These are phyloP conservation scores for Clarias fuscus DNA, from an alignment of 2,797 vertebrate genomes.

Conservation along the genomic window DNA sequence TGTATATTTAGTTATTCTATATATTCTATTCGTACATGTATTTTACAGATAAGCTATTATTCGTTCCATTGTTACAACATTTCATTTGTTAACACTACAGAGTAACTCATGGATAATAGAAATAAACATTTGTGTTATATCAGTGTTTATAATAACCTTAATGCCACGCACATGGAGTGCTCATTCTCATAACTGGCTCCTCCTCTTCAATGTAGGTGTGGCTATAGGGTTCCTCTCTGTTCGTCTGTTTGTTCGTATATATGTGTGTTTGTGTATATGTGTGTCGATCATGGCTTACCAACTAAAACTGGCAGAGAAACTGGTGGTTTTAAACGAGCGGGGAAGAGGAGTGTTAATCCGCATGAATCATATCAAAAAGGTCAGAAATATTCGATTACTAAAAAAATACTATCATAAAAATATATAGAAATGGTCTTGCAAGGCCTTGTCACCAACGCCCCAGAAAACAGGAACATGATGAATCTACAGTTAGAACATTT, in stretches of 20 bases:
- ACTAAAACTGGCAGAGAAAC: constrained; percentile 90
- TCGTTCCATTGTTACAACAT: neutral
- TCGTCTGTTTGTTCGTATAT: neutral
- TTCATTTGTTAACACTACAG: neutral
- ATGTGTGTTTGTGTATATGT: constrained; percentile 2
- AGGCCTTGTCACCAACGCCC: neutral
- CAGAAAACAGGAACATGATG: constrained; percentile 10
- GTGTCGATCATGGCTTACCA: constrained; percentile 79
- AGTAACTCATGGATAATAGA: neutral
- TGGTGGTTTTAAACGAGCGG: constrained; percentile 87
- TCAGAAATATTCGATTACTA: constrained; percentile 58
- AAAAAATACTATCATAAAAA: neutral
- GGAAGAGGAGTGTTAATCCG: constrained; percentile 86
- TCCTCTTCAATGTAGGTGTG: neutral
- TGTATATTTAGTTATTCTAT: neutral
- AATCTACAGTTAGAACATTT: neutral
- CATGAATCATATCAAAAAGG: constrained; percentile 94
- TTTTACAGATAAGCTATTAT: neutral
- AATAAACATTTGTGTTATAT: neutral
- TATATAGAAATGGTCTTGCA: neutral
- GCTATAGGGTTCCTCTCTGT: neutral
- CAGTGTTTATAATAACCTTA: neutral
- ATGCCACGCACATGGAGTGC: neutral
- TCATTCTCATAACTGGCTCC: neutral
- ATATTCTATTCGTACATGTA: neutral